Percentiles rank a stretch among this genome's conserved stretches.
phyloP scores from a whole-genome alignment of 2,888 invertebrate species.

The Slavum lentiscoides region DNA sequence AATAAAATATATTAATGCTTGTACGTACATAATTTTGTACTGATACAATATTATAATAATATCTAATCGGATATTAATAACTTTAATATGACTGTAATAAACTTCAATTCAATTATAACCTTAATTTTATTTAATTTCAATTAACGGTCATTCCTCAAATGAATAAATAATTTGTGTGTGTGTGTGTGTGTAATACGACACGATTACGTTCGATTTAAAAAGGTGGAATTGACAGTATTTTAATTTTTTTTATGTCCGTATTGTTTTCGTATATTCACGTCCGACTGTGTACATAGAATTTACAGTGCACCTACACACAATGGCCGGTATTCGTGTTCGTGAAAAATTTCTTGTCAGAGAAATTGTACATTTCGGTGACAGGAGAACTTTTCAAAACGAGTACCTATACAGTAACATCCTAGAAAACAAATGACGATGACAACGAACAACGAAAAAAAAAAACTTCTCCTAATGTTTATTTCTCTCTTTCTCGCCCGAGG shows the following conservation, averaged over 20 bases:
- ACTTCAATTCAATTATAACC: no score
- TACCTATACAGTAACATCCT: conserved; percentile 1
- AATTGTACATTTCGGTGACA: conserved; percentile 23
- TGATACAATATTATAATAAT: no score
- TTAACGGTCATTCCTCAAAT: no score
- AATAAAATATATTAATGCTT: no score
- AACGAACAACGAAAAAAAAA: neutral
- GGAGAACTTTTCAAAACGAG: conserved; percentile 24
- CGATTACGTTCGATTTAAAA: no score
- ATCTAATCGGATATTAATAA: no score
- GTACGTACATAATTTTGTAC: no score
- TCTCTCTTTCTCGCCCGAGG: neutral
- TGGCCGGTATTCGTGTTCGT: neutral
- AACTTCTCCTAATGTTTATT: conserved; percentile 17
- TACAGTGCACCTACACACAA: neutral
- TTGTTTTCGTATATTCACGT: neutral
- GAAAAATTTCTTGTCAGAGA: neutral
- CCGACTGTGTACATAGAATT: no score
- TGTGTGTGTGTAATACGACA: neutral
- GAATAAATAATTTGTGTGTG: no score
- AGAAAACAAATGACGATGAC: neutral
- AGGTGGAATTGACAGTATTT: no score
- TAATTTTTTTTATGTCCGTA: neutral
- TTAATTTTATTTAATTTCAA: no score
- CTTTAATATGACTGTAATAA: no score